Conservation (phyloP, 2,888 invertebrate species). For the Caenorhabditis wallacei region DNA sequence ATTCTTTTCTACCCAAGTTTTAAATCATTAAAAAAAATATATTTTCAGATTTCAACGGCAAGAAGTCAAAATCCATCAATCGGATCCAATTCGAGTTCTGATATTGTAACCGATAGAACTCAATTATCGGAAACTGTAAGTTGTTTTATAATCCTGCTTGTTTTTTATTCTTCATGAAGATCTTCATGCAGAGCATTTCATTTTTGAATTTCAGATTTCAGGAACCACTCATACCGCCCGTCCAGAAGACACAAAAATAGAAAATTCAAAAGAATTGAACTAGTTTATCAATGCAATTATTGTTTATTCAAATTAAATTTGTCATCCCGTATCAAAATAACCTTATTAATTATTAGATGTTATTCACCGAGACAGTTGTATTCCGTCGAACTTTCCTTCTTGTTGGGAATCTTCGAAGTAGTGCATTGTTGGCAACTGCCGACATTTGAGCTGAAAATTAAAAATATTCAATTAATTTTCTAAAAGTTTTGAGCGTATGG, state of each 20-base stretch:
- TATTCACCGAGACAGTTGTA: constrained; percentile 55
- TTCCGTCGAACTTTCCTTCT: constrained; percentile 70
- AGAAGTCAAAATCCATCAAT: background rate
- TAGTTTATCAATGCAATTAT: background rate
- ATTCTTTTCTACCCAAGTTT: too few species aligned
- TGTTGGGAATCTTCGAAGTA: constrained; percentile 79
- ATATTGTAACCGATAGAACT: constrained; percentile 18
- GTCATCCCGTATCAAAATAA: background rate
- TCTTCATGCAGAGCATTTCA: background rate
- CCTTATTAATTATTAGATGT: constrained; percentile 13
- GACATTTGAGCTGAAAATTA: constrained; percentile 79
- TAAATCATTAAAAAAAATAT: too few species aligned
- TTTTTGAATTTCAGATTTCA: constrained; percentile 59
- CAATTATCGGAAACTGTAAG: constrained; percentile 50
- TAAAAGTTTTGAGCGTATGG: background rate
- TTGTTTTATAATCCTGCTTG: background rate
- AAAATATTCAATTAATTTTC: background rate
- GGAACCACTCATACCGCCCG: constrained; percentile 49
- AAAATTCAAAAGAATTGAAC: constrained; percentile 1
- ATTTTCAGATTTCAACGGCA: constrained; percentile 8
- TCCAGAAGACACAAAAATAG: background rate
- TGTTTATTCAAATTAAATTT: background rate
- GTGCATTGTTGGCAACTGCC: constrained; percentile 79
- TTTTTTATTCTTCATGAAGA: background rate
- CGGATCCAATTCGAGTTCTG: background rate